phyloP scores from a whole-genome alignment of 2,113 vertebrate species.

The Aptenodytes patagonicus region DNA sequence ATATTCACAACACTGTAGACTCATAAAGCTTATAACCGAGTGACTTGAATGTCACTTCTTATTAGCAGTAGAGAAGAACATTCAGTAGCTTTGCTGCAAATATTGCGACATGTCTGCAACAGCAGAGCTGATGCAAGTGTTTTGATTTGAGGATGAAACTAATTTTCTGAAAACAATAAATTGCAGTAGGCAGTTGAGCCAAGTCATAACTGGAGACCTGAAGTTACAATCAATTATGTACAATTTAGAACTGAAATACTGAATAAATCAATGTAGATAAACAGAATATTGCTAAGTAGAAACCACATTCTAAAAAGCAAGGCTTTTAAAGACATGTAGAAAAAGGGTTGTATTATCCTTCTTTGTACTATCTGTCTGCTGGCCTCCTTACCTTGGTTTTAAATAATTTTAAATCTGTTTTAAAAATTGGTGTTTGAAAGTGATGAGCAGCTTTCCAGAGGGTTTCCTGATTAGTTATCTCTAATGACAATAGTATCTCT shows the following conservation, averaged over 20 bases:
- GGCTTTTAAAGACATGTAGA: not conserved
- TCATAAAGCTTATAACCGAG: not conserved
- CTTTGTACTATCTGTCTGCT: not conserved
- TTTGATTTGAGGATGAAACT: not conserved
- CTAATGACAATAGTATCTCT: not conserved
- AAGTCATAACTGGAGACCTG: not conserved
- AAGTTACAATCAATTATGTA: not conserved
- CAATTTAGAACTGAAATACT: not conserved
- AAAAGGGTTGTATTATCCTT: not conserved
- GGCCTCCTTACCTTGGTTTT: not conserved
- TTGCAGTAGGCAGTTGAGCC: not conserved
- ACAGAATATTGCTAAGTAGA: not conserved
- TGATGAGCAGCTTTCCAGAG: not conserved
- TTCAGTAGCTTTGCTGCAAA: not conserved
- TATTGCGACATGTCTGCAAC: not conserved
- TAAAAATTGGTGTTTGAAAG: not conserved
- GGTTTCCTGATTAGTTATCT: not conserved
- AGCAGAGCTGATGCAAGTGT: not conserved
- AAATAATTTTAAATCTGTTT: not conserved
- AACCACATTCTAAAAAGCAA: not conserved
- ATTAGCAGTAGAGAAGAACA: not conserved
- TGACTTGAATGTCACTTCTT: not conserved
- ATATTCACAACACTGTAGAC: not conserved
- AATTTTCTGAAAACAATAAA: not conserved
- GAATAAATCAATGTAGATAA: not conserved